Evolutionary conservation across 2,888 invertebrate genomes (phyloP).

Genomic region (Ophioninae sp.): DNA sequence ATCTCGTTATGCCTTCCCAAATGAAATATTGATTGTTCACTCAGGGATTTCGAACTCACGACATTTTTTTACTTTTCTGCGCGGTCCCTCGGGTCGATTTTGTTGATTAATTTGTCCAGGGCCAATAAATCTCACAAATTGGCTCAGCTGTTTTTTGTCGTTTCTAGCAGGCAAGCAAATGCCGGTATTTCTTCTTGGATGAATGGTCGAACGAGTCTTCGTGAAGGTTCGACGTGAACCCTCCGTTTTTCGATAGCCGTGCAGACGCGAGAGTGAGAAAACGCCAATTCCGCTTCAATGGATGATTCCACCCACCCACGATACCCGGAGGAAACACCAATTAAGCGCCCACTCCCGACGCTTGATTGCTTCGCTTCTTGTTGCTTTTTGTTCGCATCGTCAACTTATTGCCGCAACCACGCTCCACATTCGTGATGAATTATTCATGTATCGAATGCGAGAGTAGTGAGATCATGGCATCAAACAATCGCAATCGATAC

Average conservation of each 20-base stretch:
- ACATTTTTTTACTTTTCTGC: neutral
- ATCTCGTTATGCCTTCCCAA: neutral
- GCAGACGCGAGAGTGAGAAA: conserved; percentile 12
- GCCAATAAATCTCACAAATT: conserved; percentile 33
- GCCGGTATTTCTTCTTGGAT: conserved; percentile 10
- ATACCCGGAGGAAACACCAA: conserved; percentile 66
- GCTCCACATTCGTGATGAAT: conserved; percentile 50
- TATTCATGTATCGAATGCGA: conserved; percentile 36
- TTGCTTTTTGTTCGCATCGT: conserved; percentile 50
- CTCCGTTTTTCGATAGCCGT: conserved; percentile 34
- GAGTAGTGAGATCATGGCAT: neutral
- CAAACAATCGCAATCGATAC: neutral
- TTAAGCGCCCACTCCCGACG: conserved; percentile 65
- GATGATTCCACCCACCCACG: conserved; percentile 5
- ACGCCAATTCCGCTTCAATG: conserved; percentile 19
- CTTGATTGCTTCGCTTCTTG: conserved; percentile 68
- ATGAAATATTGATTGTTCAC: neutral
- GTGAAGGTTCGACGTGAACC: neutral
- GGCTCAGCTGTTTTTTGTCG: conserved; percentile 30
- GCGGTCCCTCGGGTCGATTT: neutral
- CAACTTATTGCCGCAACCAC: conserved; percentile 5
- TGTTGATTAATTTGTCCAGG: conserved; percentile 32
- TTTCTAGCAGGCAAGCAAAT: neutral
- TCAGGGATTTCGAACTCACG: neutral
- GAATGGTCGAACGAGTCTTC: conserved; percentile 3